Percentiles rank a stretch among this genome's conserved stretches.
phyloP scores from a whole-genome alignment of 2,113 vertebrate species.

The Lipophrys pholis region DNA sequence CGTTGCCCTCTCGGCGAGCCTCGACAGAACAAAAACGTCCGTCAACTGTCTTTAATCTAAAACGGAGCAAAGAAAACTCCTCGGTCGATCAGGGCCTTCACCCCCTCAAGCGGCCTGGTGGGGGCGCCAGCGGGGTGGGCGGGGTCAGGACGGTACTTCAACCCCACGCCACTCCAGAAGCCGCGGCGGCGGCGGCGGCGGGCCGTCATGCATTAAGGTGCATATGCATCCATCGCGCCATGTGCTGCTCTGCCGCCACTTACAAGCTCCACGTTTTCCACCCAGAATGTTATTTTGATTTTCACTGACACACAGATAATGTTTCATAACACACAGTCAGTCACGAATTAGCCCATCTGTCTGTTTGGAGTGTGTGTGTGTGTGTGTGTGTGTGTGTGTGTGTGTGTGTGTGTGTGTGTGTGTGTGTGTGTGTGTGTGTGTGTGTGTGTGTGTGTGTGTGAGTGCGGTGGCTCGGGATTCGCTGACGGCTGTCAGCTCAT shows the following conservation, averaged over 20 bases:
- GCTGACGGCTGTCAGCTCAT: conserved; percentile 72
- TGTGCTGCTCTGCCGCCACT: conserved; percentile 63
- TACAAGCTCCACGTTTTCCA: conserved; percentile 57
- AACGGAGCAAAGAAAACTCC: conserved; percentile 66
- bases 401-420: conserved; percentile 16
- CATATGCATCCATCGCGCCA: conserved; percentile 61
- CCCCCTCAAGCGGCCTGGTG: conserved; percentile 59
- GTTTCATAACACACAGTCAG: conserved; percentile 81
- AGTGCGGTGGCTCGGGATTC: conserved; percentile 65
- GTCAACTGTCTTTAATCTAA: conserved; percentile 77
- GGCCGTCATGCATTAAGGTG: conserved; percentile 45
- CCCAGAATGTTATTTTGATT: conserved; percentile 79
- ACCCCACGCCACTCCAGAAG: conserved; percentile 59
- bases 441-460: conserved; percentile 57
- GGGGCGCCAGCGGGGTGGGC: conserved; percentile 64
- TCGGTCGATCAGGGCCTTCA: conserved; percentile 62
- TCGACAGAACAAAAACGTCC: conserved; percentile 67
- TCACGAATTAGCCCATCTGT: conserved; percentile 82
- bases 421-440: conserved; percentile 22
- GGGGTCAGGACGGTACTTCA: neutral
- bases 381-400: conserved; percentile 37
- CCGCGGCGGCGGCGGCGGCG: conserved; percentile 45
- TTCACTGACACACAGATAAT: conserved; percentile 78
- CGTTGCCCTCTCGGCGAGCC: conserved; percentile 29
- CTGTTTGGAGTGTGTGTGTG: conserved; percentile 63